phyloP scores from a whole-genome alignment of 2,113 vertebrate species.

The Hyla sarda region DNA sequence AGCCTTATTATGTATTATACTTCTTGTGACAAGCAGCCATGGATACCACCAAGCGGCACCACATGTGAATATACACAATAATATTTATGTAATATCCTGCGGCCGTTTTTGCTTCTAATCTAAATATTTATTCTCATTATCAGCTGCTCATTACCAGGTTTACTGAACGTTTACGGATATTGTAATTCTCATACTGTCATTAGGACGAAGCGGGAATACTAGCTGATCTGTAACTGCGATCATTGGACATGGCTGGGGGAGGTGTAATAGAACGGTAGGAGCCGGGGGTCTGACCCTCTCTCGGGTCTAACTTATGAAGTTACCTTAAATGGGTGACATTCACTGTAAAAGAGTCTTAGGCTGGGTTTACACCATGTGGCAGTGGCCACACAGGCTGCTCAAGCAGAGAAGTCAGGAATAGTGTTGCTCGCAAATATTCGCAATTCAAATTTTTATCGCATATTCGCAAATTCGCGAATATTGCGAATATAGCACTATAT shows the following conservation, averaged over 20 bases:
- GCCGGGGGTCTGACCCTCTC: neutral
- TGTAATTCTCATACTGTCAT: neutral
- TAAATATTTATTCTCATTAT: constrained; percentile 20
- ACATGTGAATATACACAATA: neutral
- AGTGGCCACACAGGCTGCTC: too few species aligned
- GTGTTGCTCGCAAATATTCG: too few species aligned
- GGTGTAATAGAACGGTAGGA: neutral
- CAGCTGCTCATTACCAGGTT: constrained; percentile 13
- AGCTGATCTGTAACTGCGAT: neutral
- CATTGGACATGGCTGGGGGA: neutral
- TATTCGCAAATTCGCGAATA: too few species aligned
- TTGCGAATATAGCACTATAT: too few species aligned
- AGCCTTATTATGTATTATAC: too few species aligned
- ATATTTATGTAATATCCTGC: neutral
- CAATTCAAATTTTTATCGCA: too few species aligned
- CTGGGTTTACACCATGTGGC: too few species aligned
- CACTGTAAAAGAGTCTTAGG: too few species aligned
- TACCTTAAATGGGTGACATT: too few species aligned
- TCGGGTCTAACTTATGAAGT: neutral
- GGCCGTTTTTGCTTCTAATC: neutral
- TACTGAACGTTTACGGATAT: neutral
- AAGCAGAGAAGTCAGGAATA: too few species aligned
- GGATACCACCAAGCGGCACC: too few species aligned
- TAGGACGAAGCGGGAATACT: neutral
- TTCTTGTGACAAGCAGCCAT: too few species aligned